Percentiles rank a stretch among this genome's conserved stretches.
phyloP scores from a whole-genome alignment of 2,113 vertebrate genomes.

The Aegypius monachus region DNA sequence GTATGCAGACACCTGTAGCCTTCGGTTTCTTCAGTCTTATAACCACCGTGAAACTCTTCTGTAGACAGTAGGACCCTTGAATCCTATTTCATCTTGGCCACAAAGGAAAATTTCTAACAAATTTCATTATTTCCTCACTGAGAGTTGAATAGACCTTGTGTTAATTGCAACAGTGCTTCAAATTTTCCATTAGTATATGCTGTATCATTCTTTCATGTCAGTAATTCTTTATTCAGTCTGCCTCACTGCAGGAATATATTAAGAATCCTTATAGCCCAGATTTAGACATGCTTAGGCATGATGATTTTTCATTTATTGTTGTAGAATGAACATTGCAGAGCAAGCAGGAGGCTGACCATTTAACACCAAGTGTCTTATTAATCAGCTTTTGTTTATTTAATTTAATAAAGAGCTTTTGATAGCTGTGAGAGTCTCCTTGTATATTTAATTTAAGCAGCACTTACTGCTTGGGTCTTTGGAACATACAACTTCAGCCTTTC shows the following conservation, averaged over 20 bases:
- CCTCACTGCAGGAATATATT: conserved; percentile 34
- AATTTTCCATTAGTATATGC: conserved; percentile 27
- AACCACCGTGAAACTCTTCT: not conserved
- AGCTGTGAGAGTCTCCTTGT: conserved; percentile 31
- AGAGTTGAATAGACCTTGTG: conserved; percentile 20
- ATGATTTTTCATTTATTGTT: conserved; percentile 71
- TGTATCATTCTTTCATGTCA: conserved; percentile 37
- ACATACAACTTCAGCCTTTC: not conserved
- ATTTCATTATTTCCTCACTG: conserved; percentile 2
- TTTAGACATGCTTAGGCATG: conserved; percentile 63
- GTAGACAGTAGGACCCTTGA: not conserved
- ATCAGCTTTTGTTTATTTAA: conserved; percentile 68
- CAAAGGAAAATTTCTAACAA: not conserved
- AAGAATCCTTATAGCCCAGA: conserved; percentile 47
- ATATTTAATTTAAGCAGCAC: conserved; percentile 59
- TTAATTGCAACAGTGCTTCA: conserved; percentile 55
- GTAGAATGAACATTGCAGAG: conserved; percentile 18
- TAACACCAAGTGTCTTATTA: conserved; percentile 64
- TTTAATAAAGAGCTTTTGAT: conserved; percentile 62
- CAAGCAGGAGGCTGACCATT: conserved; percentile 55
- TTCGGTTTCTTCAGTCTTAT: not conserved
- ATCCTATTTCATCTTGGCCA: conserved; percentile 1
- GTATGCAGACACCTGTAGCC: not conserved
- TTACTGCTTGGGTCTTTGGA: not conserved
- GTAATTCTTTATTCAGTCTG: conserved; percentile 49